Conservation (phyloP, 2,888 invertebrate species). For the Oithona nana region DNA sequence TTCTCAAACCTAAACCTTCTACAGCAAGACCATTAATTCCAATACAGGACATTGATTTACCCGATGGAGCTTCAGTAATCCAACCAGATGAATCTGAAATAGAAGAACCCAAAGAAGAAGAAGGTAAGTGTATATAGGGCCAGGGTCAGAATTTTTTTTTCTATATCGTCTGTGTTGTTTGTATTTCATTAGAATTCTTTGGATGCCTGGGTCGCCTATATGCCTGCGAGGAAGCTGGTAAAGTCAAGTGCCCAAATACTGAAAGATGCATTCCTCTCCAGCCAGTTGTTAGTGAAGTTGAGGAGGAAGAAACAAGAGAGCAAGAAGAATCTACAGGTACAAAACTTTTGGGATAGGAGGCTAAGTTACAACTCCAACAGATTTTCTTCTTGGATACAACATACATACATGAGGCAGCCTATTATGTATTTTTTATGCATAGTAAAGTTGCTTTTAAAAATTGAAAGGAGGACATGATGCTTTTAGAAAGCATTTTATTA, state of each 20-base stretch:
- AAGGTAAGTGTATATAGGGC: not conserved
- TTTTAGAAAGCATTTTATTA: no score
- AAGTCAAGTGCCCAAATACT: not conserved
- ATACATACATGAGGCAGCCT: no score
- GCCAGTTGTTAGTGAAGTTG: not conserved
- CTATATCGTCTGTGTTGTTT: no score
- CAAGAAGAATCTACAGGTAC: no score
- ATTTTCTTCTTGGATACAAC: no score
- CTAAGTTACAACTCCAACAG: no score
- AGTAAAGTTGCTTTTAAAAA: no score
- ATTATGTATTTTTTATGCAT: no score
- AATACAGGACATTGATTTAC: conserved; percentile 14
- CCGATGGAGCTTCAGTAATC: not conserved
- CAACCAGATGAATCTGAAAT: not conserved
- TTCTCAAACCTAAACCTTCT: not conserved
- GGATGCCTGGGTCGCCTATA: not conserved
- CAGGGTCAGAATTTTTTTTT: not conserved
- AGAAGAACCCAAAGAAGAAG: not conserved
- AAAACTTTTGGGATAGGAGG: no score
- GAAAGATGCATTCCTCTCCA: not conserved
- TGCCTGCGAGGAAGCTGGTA: not conserved
- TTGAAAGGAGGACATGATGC: no score
- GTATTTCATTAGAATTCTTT: not conserved
- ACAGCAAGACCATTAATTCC: not conserved
- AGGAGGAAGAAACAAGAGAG: no score